These are phyloP conservation scores for Schizopygopsis malacanthus DNA, from an alignment of 2,797 vertebrate species.

Conservation along the genomic window DNA sequence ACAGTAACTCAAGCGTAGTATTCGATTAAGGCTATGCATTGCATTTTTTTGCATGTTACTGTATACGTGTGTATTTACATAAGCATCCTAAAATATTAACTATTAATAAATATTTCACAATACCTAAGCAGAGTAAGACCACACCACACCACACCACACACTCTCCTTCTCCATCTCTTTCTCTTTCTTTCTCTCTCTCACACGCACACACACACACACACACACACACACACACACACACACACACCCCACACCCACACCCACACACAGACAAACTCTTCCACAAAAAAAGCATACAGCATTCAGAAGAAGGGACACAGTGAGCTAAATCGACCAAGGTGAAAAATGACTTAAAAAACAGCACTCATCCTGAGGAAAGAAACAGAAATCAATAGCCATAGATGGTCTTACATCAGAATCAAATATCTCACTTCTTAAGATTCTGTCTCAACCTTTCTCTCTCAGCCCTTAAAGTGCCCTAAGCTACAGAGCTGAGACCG, in stretches of 20 bases:
- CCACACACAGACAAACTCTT: constrained; percentile 30
- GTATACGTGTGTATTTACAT: not conserved
- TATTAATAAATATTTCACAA: constrained; percentile 33
- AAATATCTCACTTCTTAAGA: constrained; percentile 54
- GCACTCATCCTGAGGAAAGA: constrained; percentile 31
- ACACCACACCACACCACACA: not conserved
- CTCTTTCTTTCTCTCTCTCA: not conserved
- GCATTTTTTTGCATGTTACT: constrained; percentile 5
- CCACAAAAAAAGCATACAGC: constrained; percentile 16
- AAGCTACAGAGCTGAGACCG: constrained; percentile 40
- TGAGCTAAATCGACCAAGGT: constrained; percentile 37
- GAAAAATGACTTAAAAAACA: constrained; percentile 36
- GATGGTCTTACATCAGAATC: constrained; percentile 56
- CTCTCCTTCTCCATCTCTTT: not conserved
- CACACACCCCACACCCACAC: constrained; percentile 19
- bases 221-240: constrained; percentile 31
- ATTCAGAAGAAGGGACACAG: constrained; percentile 27
- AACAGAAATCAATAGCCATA: constrained; percentile 58
- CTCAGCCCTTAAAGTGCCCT: constrained; percentile 36
- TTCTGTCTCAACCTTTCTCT: constrained; percentile 50
- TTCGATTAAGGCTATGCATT: not conserved
- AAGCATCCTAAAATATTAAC: constrained; percentile 17
- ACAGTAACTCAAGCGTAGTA: not conserved
- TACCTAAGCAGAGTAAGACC: not conserved
- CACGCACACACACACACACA: constrained; percentile 35